Evolutionary conservation across 2,113 vertebrate species (phyloP).

Genomic region (Lophotis ruficrista): DNA sequence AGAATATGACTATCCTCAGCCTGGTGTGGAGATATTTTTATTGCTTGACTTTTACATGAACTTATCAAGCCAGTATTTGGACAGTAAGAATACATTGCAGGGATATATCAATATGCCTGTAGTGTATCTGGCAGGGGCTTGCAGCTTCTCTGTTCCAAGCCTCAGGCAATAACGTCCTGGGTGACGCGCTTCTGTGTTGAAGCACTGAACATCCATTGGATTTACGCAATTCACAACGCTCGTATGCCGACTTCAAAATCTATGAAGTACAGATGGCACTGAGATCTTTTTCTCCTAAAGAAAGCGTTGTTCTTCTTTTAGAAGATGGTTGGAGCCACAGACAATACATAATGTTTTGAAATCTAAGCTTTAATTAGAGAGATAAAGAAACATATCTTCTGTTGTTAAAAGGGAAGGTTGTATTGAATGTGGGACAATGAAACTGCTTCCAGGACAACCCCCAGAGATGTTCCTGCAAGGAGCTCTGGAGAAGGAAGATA

Average conservation of each 20-base stretch:
- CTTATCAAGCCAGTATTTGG: conserved; percentile 37
- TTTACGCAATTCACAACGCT: conserved; percentile 45
- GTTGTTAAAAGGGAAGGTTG: conserved; percentile 65
- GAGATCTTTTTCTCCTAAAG: conserved; percentile 14
- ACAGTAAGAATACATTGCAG: conserved; percentile 57
- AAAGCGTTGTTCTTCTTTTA: conserved; percentile 55
- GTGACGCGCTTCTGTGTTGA: conserved; percentile 24
- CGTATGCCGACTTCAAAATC: conserved; percentile 58
- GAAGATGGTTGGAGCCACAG: conserved; percentile 23
- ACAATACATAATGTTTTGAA: conserved; percentile 49
- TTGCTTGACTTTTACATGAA: conserved; percentile 60
- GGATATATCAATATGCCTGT: conserved; percentile 15
- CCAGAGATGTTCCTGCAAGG: conserved; percentile 24
- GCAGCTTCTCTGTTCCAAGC: conserved; percentile 44
- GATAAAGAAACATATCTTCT: conserved; percentile 65
- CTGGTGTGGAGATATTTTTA: conserved; percentile 46
- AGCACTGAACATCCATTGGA: not conserved
- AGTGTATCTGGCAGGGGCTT: conserved; percentile 20
- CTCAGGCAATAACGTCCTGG: conserved; percentile 22
- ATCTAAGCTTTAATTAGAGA: conserved; percentile 74
- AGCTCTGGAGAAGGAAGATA: conserved; percentile 67
- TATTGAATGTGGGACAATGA: conserved; percentile 65
- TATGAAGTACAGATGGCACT: not conserved
- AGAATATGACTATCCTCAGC: conserved; percentile 39
- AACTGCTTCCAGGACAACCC: conserved; percentile 64